Evolutionary conservation across 2,113 vertebrate species (phyloP), one percentile per base, ranked within the genome.

Genomic region (Melanotaenia duboulayi): DNA sequence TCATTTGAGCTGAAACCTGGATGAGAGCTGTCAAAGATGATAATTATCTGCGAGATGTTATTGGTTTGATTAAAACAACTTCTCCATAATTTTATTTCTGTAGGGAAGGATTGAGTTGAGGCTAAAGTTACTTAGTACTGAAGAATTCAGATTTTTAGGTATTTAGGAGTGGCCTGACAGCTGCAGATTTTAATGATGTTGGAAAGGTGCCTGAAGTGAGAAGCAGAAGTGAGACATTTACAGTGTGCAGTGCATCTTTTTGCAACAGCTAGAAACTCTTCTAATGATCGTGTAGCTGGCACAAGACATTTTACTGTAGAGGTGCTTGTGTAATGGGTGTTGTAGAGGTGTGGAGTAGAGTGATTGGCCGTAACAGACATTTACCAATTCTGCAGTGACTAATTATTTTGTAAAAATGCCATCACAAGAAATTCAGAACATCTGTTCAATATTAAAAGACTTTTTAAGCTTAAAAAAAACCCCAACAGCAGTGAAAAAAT

Each of bases 131-230:
- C 39, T 44, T 14, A 24, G 58, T 17, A 44, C n/a, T 50, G 28
- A 64, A 50, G 17, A 11, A 9, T 13, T 14, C 12, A 35, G 2
- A 20, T 64, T 64, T 35, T 28, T 17, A 12, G 16, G 42, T 7
- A 19, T 14, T 48, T 48, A 22, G 19, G 4, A 22, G 13, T 17
- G 46, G 10, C 24, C 35, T 16, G 23, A 40, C 1, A 25, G 2
- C 11, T 11, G 9, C 20, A 13, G 24, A 17, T 54, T 65, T 65
- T 65, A 66, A 42, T 42, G 16, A 54, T 66, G 35, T 11, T 66
- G 35, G 16, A 55, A 66, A 66, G 23, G 14, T 24, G 22, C 50
- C 50, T 55, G 50, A n/a, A 66, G 35, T 42, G 32, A 42, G 11
- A 14, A 17, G 17, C 16, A 40, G 49, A 65, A 65, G 63, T n/a